Base-by-base conservation (phyloP, 1,140 invertebrate species). In the Sarcophaga bullata region DNA sequence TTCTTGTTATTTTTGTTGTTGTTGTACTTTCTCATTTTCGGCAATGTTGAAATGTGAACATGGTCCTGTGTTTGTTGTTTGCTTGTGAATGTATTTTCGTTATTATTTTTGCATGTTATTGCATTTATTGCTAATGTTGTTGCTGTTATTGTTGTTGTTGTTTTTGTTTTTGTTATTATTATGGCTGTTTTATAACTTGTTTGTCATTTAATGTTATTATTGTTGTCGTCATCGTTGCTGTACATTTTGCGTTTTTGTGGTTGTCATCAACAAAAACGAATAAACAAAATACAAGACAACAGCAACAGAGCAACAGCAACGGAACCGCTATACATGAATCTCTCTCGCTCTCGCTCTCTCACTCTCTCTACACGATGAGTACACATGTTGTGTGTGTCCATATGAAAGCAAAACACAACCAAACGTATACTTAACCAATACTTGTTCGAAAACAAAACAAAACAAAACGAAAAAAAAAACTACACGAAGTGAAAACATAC, bases 211-310 rank as follows among this genome's bases (percentile, higher is more conserved):
- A 8, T 68, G 62, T 68, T 68, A 19, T 68, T 68, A 68, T 25
- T 62, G 3, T 62, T 68, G 62, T 68, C 19, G 62, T 68, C n/a
- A n/a, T n/a, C 17, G n/a, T 25, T 68, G 62, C 19, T 68, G 54
- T 68, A 68, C 17, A 68, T 68, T 68, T 68, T 19, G 62, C 17
- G 62, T 25, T 68, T 68, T 68, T 68, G 62, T 19, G n/a, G 62
- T 19, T 68, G 62, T 19, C 62, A 68, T 19, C 62, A 17, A 25
- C 62, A 68, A 68, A 68, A 52, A 52, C 50, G 50, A 62, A 68
- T 68, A 17, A 19, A 68, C 62, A 68, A 58, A 37, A 37, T 4
- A 37, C 25, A 52, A 2, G 19, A 68, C 62, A 17, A n/a, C 62
- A 68, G 17, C 62, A 25, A 9, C 8, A 68, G 10, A 58, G 19